Percentiles rank a stretch among this genome's conserved stretches.
These are phyloP conservation scores for Apocrypta bakeri DNA, from an alignment of 1,140 invertebrate genomes.

Conservation along the genomic window DNA sequence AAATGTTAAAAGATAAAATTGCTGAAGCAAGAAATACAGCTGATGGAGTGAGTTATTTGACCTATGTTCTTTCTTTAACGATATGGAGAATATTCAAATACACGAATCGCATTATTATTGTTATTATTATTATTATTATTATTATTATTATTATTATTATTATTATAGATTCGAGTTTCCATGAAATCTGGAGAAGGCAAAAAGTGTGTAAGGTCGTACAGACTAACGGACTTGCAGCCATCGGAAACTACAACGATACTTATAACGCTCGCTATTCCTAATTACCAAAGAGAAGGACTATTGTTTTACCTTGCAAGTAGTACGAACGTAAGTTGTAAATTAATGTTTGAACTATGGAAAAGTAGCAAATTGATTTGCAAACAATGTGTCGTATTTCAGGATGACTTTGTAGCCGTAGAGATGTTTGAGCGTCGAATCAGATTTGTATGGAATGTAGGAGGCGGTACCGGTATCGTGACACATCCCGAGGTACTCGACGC, in stretches of 20 bases:
- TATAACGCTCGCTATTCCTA: constrained; percentile 80
- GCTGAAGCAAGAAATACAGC: constrained; percentile 86
- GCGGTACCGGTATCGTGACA: constrained; percentile 78
- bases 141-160: too few relatives aligned
- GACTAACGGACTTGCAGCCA: constrained; percentile 78
- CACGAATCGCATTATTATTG: too few relatives aligned
- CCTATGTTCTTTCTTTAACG: too few relatives aligned
- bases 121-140: too few relatives aligned
- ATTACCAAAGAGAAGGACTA: constrained; percentile 77
- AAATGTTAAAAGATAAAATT: constrained; percentile 83
- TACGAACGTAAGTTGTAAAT: constrained; percentile 69
- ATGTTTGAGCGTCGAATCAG: constrained; percentile 84
- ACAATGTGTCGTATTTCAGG: constrained; percentile 54
- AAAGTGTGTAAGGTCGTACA: constrained; percentile 85
- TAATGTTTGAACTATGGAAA: neutral
- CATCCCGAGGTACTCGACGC: constrained; percentile 78
- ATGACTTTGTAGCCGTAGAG: constrained; percentile 87
- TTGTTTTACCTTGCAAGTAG: constrained; percentile 81
- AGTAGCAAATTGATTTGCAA: neutral
- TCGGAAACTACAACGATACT: constrained; percentile 82
- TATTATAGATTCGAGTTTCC: constrained; percentile 85
- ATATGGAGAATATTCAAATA: too few relatives aligned
- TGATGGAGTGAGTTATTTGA: constrained; percentile 79
- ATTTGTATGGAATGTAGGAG: constrained; percentile 86
- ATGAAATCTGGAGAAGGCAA: constrained; percentile 77